Evolutionary conservation across 1,140 invertebrate genomes (phyloP), one percentile per base, ranked within the genome.

Genomic region (Nylanderia fulva): DNA sequence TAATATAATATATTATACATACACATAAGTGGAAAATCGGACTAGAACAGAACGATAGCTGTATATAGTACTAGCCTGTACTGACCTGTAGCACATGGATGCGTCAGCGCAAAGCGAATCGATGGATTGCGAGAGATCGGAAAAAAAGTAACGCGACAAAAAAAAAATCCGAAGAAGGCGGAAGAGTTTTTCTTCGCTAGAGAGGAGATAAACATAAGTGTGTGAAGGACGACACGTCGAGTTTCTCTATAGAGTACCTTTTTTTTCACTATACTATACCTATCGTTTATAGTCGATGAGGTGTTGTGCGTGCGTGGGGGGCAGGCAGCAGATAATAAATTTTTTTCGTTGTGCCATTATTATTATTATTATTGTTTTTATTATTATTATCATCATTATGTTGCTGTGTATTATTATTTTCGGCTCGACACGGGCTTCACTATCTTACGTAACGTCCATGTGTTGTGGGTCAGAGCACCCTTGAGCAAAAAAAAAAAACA

Each of bases 41-140:
- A 66, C n/a, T 79, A 79, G 48, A 86, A 48, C 71, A 82, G 76
- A 89, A 90, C 91, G 92, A 89, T 93, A 93, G 93, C 93, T 94
- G 92, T 94, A 93, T 93, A 92, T 93, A 93, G 93, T 93, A 94
- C 91, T 94, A 94, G 94, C 93, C 93, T 94, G 94, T 95, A 94
- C 94, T 95, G 94, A 94, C 94, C 94, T 94, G 94, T 95, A 94
- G 94, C 94, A 95, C 94, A 95, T 94, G 94, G 94, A 95, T 94
- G 93, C 66, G 48, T 92, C 91, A 94, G 93, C 91, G 90, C 87
- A 88, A 89, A 88, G 85, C 85, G 90, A 54, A 87, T 90, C 88
- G 89, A 86, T 90, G 90, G 88, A 90, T 91, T 90, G 88, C 88
- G 89, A 90, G 85, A 72, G 68, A 89, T 54, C 68, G 60, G 76